A percentile compares a stretch with the other conserved stretches of the same genome.
Evolutionary conservation across 2,888 invertebrate species (phyloP).

Genomic region (Calliopum simillimum): DNA sequence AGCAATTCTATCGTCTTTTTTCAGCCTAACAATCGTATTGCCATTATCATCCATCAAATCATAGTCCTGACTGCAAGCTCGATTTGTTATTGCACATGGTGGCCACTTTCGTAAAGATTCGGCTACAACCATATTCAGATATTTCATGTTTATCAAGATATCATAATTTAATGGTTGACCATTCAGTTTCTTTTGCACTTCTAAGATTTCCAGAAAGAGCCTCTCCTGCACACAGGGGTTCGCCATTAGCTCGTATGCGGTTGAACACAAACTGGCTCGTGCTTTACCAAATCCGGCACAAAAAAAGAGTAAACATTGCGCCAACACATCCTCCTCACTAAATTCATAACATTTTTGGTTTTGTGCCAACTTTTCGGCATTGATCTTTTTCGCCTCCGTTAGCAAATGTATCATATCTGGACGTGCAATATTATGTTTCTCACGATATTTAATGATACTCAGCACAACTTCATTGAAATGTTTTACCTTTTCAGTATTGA

Average conservation of each 20-base stretch:
- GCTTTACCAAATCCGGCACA: slow-evolving; percentile 68
- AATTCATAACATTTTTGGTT: too few relatives aligned
- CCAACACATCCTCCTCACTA: slow-evolving; percentile 59
- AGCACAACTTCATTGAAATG: slow-evolving; percentile 67
- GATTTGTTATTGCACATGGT: slow-evolving; percentile 63
- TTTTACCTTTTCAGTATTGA: slow-evolving; percentile 55
- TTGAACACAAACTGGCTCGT: slow-evolving; percentile 61
- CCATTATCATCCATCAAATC: slow-evolving; percentile 55
- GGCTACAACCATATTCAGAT: slow-evolving; percentile 72
- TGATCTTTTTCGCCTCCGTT: slow-evolving; percentile 64
- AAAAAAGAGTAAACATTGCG: slow-evolving; percentile 69
- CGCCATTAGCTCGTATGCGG: slow-evolving; percentile 69
- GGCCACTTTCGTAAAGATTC: slow-evolving; percentile 68
- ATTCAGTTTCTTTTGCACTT: slow-evolving; percentile 60
- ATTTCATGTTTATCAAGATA: slow-evolving; percentile 69
- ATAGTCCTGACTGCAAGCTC: slow-evolving; percentile 68
- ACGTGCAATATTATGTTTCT: slow-evolving; percentile 67
- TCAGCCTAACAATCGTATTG: slow-evolving; percentile 64
- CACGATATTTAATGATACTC: slow-evolving; percentile 67
- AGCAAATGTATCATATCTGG: slow-evolving; percentile 72
- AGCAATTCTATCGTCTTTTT: slow-evolving; percentile 65
- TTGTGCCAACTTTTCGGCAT: slow-evolving; percentile 39
- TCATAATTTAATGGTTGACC: slow-evolving; percentile 69
- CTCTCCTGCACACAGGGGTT: slow-evolving; percentile 70
- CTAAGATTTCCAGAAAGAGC: slow-evolving; percentile 69